Evolutionary conservation across 2,113 vertebrate species (phyloP).

Genomic region (Hydrochoerus hydrochaeris): DNA sequence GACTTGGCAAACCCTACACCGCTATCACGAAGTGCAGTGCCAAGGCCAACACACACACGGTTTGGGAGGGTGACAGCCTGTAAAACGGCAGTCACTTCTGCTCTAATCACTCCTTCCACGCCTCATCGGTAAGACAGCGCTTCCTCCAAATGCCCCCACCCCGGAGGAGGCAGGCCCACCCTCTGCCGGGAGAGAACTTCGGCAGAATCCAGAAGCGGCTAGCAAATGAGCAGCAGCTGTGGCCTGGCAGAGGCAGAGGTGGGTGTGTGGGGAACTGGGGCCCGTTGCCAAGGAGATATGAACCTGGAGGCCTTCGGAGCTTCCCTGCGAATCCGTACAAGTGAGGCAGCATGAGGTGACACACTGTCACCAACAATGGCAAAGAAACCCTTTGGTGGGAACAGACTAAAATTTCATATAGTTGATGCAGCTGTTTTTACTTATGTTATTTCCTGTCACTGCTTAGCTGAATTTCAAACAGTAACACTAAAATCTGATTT

Average conservation of each 20-base stretch:
- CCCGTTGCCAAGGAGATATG: not conserved
- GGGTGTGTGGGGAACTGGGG: no score
- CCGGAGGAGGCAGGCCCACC: not conserved
- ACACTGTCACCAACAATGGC: not conserved
- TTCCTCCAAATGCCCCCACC: not conserved
- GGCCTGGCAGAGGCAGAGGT: not conserved
- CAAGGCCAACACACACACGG: not conserved
- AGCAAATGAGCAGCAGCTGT: not conserved
- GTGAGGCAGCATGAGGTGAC: not conserved
- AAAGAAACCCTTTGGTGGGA: not conserved
- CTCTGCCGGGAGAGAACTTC: not conserved
- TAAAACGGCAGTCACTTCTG: not conserved
- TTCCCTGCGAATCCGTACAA: not conserved
- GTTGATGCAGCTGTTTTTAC: not conserved
- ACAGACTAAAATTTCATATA: not conserved
- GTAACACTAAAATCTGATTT: conserved; percentile 53
- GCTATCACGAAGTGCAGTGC: not conserved
- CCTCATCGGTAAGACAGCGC: not conserved
- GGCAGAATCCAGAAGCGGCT: not conserved
- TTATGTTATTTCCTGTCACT: not conserved
- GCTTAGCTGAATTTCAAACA: not conserved
- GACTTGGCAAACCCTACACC: not conserved
- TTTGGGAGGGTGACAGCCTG: not conserved
- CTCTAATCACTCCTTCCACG: not conserved
- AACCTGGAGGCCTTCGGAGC: not conserved